phyloP scores from a whole-genome alignment of 2,888 invertebrate species.

The Oligia latruncula region DNA sequence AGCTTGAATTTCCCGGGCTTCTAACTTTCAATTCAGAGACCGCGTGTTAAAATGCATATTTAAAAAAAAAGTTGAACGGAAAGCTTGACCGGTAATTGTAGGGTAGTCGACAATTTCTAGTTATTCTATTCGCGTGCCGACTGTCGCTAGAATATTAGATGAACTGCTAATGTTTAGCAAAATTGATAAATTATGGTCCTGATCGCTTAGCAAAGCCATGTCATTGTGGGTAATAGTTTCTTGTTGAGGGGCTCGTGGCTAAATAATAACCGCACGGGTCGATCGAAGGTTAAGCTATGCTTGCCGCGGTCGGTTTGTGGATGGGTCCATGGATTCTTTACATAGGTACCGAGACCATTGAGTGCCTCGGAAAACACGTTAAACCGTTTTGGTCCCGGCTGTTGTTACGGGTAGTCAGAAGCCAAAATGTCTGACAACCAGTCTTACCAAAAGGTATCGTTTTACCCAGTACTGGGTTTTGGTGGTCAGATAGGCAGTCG shows the following conservation, averaged over 20 bases:
- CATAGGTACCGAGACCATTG: too few relatives aligned
- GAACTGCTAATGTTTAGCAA: background rate
- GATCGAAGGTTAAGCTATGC: too few relatives aligned
- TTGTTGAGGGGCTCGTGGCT: background rate
- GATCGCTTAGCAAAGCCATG: background rate
- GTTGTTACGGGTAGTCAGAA: too few relatives aligned
- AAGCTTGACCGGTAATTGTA: background rate
- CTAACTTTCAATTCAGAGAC: background rate
- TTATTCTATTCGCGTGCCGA: constrained; percentile 12
- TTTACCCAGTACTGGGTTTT: too few relatives aligned
- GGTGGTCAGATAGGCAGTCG: too few relatives aligned
- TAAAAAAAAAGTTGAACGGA: background rate
- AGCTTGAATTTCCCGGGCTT: background rate
- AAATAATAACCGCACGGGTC: too few relatives aligned
- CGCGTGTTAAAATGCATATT: background rate
- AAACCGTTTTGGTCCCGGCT: too few relatives aligned
- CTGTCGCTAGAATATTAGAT: constrained; percentile 14
- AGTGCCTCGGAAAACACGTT: too few relatives aligned
- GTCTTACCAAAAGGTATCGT: too few relatives aligned
- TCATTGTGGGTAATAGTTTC: background rate
- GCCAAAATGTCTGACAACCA: too few relatives aligned
- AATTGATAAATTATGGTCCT: background rate
- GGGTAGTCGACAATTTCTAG: background rate
- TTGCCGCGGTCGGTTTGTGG: too few relatives aligned
- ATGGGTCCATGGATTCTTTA: too few relatives aligned